Percentiles rank a stretch among this genome's conserved stretches.
Conservation (phyloP, 2,888 invertebrate species). For the Macrosiphum euphorbiae region DNA sequence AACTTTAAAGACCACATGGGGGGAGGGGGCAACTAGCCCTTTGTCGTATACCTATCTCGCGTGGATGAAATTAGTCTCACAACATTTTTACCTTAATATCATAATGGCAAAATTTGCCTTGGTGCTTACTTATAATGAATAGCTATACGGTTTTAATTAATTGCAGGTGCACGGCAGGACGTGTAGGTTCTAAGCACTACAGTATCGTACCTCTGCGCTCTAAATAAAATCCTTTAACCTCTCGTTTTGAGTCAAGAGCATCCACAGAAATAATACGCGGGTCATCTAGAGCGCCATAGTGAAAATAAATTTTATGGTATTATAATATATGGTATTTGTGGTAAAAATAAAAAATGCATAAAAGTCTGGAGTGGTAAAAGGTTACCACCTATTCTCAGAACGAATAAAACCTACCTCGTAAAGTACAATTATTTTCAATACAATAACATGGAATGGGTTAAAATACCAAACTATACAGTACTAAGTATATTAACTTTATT, state of each 20-base stretch:
- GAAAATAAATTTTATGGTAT: not conserved
- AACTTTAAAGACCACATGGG: not conserved
- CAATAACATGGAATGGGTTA: not conserved
- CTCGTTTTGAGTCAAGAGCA: not conserved
- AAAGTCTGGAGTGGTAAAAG: not conserved
- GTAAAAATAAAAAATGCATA: not conserved
- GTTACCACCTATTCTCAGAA: not conserved
- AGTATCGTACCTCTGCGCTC: not conserved
- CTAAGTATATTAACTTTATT: not conserved
- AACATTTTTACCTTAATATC: not conserved
- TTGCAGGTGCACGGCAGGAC: not conserved
- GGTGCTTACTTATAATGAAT: not conserved
- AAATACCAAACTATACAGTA: not conserved
- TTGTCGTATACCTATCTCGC: not conserved
- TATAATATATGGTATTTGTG: not conserved
- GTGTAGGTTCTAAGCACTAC: not conserved
- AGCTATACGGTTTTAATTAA: constrained; percentile 14
- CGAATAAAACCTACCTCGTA: not conserved
- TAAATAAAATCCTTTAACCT: not conserved
- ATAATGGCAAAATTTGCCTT: not conserved
- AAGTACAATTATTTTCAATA: not conserved
- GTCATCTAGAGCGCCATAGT: not conserved
- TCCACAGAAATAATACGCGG: not conserved
- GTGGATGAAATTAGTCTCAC: not conserved
- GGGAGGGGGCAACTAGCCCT: not conserved